phyloP scores from a whole-genome alignment of 2,113 vertebrate species.

The Lepus timidus region DNA sequence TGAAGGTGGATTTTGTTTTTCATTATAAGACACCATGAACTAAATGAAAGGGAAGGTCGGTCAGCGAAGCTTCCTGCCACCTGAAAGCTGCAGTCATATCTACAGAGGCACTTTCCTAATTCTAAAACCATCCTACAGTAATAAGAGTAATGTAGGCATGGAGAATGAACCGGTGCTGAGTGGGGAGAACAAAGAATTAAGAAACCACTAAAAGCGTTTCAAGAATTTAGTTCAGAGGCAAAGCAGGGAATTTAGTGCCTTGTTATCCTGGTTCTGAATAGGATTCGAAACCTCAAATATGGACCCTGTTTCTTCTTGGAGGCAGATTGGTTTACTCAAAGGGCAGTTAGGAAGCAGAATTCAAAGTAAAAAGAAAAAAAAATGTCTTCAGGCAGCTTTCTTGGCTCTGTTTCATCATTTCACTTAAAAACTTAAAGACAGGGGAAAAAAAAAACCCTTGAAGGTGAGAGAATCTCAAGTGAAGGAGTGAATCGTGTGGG shows the following conservation, averaged over 20 bases:
- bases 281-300: slow-evolving; percentile 39
- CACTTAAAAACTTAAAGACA: neutral
- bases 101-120: neutral
- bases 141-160: slow-evolving; percentile 24
- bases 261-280: slow-evolving; percentile 16
- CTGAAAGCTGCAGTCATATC: neutral
- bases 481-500: neutral
- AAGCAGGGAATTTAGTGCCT: slow-evolving; percentile 1
- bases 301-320: neutral
- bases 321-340: slow-evolving; percentile 20
- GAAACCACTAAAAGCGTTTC: slow-evolving; percentile 34
- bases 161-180: neutral
- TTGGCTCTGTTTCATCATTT: neutral
- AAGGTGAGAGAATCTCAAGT: neutral
- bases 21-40: neutral
- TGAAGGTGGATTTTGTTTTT: neutral
- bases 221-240: slow-evolving; percentile 7
- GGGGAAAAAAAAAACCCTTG: neutral
- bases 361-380: neutral
- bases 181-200: neutral
- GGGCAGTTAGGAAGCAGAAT: slow-evolving; percentile 27
- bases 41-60: neutral
- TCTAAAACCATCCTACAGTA: neutral
- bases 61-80: neutral
- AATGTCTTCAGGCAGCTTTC: neutral